Evolutionary conservation across 2,797 vertebrate species (phyloP).

Genomic region (Poeciliopsis presidionis): DNA sequence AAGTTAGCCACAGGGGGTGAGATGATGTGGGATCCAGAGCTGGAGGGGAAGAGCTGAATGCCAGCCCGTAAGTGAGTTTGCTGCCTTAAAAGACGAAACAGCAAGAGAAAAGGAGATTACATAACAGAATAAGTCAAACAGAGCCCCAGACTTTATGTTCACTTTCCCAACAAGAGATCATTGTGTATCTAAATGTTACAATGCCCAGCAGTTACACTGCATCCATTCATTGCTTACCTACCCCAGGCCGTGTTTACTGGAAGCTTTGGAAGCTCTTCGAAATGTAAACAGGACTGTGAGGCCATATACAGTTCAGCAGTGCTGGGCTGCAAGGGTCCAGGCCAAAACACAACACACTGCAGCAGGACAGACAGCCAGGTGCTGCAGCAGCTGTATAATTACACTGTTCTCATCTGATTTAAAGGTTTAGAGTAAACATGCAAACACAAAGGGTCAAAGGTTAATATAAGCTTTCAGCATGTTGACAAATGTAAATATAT

Average conservation of each 20-base stretch:
- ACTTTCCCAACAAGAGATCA: constrained; percentile 40
- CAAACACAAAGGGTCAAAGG: constrained; percentile 57
- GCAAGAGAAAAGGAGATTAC: constrained; percentile 49
- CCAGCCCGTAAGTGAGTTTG: constrained; percentile 47
- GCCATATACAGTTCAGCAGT: constrained; percentile 64
- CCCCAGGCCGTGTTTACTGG: constrained; percentile 66
- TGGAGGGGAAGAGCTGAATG: constrained; percentile 39
- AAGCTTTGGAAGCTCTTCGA: constrained; percentile 57
- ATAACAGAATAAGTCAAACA: constrained; percentile 54
- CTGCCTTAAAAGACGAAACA: constrained; percentile 58
- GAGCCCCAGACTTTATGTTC: constrained; percentile 46
- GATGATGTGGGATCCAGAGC: constrained; percentile 41
- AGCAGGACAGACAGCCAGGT: constrained; percentile 63
- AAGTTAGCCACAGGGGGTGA: constrained; percentile 58
- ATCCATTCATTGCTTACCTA: constrained; percentile 58
- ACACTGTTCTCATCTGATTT: constrained; percentile 43
- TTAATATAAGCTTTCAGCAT: constrained; percentile 31
- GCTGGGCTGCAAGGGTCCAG: constrained; percentile 21
- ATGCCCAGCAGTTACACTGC: constrained; percentile 45
- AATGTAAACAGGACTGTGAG: constrained; percentile 73
- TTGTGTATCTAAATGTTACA: constrained; percentile 37
- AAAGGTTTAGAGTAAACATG: constrained; percentile 45
- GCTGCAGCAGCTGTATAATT: constrained; percentile 71
- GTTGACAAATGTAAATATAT: constrained; percentile 17
- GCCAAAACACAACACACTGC: constrained; percentile 52